phyloP scores from a whole-genome alignment of 35 echinoderm and acorn worm species.

The Ophiothrix spiculata region DNA sequence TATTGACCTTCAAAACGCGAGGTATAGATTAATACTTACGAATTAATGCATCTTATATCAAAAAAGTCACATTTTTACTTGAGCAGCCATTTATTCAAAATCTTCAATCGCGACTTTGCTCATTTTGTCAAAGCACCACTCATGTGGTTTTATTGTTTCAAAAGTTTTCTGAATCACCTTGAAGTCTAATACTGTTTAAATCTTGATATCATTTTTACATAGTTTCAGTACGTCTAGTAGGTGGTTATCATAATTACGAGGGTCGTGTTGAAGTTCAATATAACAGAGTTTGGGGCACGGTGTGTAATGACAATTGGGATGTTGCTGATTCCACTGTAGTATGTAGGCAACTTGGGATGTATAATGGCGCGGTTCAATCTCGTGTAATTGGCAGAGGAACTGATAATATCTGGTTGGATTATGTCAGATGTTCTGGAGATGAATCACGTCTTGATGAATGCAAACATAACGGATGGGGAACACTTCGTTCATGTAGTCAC shows the following conservation, averaged over 20 bases:
- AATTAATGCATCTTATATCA: too few relatives aligned
- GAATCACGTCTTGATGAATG: background rate
- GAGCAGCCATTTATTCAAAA: too few relatives aligned
- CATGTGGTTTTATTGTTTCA: too few relatives aligned
- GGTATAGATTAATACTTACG: too few relatives aligned
- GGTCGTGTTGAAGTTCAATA: slow-evolving; percentile 25
- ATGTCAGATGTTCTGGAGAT: background rate
- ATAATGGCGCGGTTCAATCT: background rate
- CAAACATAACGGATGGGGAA: background rate
- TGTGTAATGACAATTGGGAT: slow-evolving; percentile 9
- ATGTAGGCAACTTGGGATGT: slow-evolving; percentile 38
- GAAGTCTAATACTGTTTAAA: background rate
- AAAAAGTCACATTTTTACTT: too few relatives aligned
- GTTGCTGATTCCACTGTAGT: background rate
- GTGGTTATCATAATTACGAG: background rate
- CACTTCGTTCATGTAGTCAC: too few relatives aligned
- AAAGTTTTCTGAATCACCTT: too few relatives aligned
- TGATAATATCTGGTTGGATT: background rate
- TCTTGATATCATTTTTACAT: background rate
- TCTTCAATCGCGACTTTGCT: too few relatives aligned
- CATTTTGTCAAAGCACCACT: too few relatives aligned
- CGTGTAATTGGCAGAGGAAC: background rate
- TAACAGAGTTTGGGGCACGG: slow-evolving; percentile 29
- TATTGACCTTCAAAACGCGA: too few relatives aligned
- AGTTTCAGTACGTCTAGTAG: slow-evolving; percentile 12